Evolutionary conservation across 2,888 invertebrate genomes (phyloP).

Genomic region (Apocheima hispidaria): DNA sequence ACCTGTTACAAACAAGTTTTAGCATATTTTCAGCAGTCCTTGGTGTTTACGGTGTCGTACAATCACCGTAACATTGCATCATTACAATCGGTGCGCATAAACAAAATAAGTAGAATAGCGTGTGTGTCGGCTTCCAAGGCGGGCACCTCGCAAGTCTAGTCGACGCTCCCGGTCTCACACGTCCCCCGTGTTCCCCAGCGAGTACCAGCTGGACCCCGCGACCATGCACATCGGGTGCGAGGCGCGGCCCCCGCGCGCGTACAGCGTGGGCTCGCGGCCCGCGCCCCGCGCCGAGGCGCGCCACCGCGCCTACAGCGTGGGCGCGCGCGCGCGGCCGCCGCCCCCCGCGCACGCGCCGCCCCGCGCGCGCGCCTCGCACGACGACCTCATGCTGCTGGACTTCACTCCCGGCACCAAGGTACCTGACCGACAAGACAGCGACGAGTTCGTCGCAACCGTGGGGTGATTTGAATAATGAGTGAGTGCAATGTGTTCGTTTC

Average conservation of each 20-base stretch:
- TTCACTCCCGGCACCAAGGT: constrained; percentile 69
- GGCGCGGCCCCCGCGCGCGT: constrained; percentile 86
- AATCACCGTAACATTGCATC: too few relatives aligned
- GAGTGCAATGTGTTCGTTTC: background rate
- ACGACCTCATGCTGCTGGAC: constrained; percentile 93
- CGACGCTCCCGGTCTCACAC: too few relatives aligned
- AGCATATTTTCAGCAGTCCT: too few relatives aligned
- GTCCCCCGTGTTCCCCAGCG: too few relatives aligned
- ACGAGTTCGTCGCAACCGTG: too few relatives aligned
- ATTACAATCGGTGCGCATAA: too few relatives aligned
- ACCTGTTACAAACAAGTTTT: too few relatives aligned
- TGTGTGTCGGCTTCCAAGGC: too few relatives aligned
- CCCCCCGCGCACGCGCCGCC: constrained; percentile 39
- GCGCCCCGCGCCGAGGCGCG: constrained; percentile 72
- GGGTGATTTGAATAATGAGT: too few relatives aligned
- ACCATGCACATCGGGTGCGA: constrained; percentile 89
- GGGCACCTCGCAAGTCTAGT: too few relatives aligned
- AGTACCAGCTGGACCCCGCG: constrained; percentile 93
- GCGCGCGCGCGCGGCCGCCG: constrained; percentile 64
- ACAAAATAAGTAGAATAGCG: too few relatives aligned
- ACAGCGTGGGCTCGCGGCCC: constrained; percentile 78
- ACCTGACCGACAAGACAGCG: background rate
- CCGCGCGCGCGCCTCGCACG: constrained; percentile 80
- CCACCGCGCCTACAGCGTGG: constrained; percentile 92
- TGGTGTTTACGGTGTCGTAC: too few relatives aligned